Evolutionary conservation across 37 sponge, comb jelly and placozoan species (phyloP).

Genomic region (Haliclona indistincta): DNA sequence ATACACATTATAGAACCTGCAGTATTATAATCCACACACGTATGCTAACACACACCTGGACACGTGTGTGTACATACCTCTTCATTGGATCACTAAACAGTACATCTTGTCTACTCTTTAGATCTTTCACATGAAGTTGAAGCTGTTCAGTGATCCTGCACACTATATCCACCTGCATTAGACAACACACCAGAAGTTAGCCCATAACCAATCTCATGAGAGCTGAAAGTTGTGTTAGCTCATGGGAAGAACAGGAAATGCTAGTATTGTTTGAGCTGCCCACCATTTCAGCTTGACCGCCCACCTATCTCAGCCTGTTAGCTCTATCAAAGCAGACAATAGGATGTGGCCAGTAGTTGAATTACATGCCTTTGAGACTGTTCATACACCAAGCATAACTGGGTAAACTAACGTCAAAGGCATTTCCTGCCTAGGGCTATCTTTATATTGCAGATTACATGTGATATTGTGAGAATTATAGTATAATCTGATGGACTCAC

Average conservation of each 20-base stretch:
- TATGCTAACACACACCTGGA: neutral
- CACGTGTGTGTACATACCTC: conserved; percentile 24
- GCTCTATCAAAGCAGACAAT: too few species aligned
- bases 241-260: neutral
- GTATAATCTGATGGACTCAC: too few species aligned
- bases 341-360: too few species aligned
- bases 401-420: too few species aligned
- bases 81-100: conserved; percentile 54
- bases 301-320: neutral
- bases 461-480: too few species aligned
- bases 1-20: conserved; percentile 57
- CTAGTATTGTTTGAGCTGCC: neutral
- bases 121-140: conserved; percentile 28
- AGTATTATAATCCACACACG: neutral
- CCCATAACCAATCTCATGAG: neutral
- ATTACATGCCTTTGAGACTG: too few species aligned
- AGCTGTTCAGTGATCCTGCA: conserved; percentile 16
- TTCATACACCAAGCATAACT: too few species aligned
- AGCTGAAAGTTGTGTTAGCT: neutral
- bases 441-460: too few species aligned
- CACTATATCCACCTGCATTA: conserved; percentile 35
- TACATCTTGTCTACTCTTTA: conserved; percentile 45
- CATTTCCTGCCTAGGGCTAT: too few species aligned
- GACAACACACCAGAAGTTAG: neutral
- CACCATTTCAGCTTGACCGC: neutral